Evolutionary conservation across 2,888 invertebrate species (phyloP).

Genomic region (Coleophora flavipennella): DNA sequence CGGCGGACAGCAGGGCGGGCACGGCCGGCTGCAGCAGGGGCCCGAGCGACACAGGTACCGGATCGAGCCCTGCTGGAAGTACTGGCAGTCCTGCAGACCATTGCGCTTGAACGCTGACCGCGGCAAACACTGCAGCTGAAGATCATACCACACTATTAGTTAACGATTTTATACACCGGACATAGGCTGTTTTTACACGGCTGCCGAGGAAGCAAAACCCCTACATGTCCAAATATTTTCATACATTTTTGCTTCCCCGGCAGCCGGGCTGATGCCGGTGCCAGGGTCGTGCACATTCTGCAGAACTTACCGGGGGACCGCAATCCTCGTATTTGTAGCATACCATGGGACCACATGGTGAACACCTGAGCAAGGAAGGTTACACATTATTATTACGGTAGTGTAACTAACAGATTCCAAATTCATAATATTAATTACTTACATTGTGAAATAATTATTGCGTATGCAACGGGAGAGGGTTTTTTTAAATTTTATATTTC

Average conservation of each 20-base stretch:
- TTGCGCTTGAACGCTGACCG: slow-evolving; percentile 69
- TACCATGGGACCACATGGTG: slow-evolving; percentile 63
- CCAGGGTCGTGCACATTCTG: too few species aligned
- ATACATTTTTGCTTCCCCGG: too few species aligned
- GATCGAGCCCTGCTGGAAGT: slow-evolving; percentile 64
- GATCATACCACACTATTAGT: slow-evolving; percentile 10
- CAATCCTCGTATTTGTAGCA: slow-evolving; percentile 70
- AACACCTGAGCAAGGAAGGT: slow-evolving; percentile 39
- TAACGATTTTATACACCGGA: too few species aligned
- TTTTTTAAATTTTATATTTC: slow-evolving; percentile 14
- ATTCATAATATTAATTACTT: slow-evolving; percentile 14
- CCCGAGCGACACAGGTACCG: slow-evolving; percentile 61
- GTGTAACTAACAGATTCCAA: too few species aligned
- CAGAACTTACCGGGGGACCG: slow-evolving; percentile 60
- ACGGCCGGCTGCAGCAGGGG: slow-evolving; percentile 42
- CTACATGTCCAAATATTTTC: too few species aligned
- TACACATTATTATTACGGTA: not conserved
- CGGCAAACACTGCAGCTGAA: slow-evolving; percentile 64
- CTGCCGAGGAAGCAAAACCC: too few species aligned
- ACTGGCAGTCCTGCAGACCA: slow-evolving; percentile 66
- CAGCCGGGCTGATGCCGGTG: too few species aligned
- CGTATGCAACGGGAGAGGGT: slow-evolving; percentile 14
- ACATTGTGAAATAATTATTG: slow-evolving; percentile 18
- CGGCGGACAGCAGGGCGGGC: slow-evolving; percentile 60
- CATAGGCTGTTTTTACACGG: too few species aligned